These are phyloP conservation scores for Pheosia tremula DNA, from an alignment of 2,888 invertebrate species.

Conservation along the genomic window DNA sequence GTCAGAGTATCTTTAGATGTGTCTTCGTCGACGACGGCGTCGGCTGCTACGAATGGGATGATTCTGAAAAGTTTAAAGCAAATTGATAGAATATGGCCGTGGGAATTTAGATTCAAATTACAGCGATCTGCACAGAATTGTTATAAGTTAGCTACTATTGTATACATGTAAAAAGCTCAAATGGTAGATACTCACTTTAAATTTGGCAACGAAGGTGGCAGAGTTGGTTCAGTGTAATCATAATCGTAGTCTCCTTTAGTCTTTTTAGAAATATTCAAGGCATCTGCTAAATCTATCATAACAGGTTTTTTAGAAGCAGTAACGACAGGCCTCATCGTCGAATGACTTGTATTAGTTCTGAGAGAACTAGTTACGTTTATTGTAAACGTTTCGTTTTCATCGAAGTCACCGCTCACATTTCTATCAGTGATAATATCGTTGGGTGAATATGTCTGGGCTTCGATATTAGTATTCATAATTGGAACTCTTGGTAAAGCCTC, in stretches of 20 bases:
- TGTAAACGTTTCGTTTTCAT: constrained; percentile 81
- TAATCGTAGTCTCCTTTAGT: constrained; percentile 87
- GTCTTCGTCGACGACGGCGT: constrained; percentile 88
- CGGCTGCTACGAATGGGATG: constrained; percentile 94
- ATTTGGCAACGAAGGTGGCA: constrained; percentile 93
- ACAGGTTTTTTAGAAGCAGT: constrained; percentile 57
- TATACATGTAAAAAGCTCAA: no score
- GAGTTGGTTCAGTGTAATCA: constrained; percentile 88
- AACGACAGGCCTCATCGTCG: constrained; percentile 43
- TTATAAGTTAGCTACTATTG: no score
- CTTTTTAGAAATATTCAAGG: constrained; percentile 80
- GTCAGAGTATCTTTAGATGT: constrained; percentile 60
- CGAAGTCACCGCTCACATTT: constrained; percentile 59
- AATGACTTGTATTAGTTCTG: constrained; percentile 67
- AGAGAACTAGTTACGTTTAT: constrained; percentile 84
- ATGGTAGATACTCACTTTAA: constrained; percentile 82
- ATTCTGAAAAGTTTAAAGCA: constrained; percentile 84
- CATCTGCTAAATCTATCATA: constrained; percentile 62
- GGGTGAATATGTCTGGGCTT: constrained; percentile 64
- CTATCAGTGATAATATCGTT: constrained; percentile 74
- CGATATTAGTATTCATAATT: constrained; percentile 51
- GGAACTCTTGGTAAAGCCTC: constrained; percentile 62
- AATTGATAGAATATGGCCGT: no score
- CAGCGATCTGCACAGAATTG: no score
- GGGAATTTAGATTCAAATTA: no score